These are phyloP conservation scores for Pipa parva DNA, from an alignment of 2,113 vertebrate genomes.

Conservation along the genomic window DNA sequence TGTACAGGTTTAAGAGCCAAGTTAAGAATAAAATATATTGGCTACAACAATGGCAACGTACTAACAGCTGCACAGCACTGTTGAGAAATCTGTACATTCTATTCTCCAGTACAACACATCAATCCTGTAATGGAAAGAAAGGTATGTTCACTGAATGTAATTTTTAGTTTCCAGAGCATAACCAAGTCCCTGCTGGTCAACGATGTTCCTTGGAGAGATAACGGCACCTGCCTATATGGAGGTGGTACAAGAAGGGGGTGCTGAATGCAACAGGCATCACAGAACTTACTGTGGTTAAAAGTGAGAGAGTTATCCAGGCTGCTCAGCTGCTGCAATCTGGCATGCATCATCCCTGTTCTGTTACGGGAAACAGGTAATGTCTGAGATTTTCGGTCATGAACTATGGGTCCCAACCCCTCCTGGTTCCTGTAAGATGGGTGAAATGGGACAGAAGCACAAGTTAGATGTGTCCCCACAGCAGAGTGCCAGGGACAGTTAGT, in stretches of 20 bases:
- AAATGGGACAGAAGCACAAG: slow-evolving; percentile 82
- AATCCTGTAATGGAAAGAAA: slow-evolving; percentile 30
- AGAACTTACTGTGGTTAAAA: slow-evolving; percentile 98
- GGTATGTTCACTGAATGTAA: neutral
- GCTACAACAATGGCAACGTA: neutral
- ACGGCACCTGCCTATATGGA: slow-evolving; percentile 57
- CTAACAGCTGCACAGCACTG: slow-evolving; percentile 2
- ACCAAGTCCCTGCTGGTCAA: slow-evolving; percentile 39
- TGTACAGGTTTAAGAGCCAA: too few species aligned
- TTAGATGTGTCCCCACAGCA: slow-evolving; percentile 71
- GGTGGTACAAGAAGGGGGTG: slow-evolving; percentile 56
- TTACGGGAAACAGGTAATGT: slow-evolving; percentile 99
- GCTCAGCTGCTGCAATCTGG: slow-evolving; percentile 98
- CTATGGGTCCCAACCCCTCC: slow-evolving; percentile 93
- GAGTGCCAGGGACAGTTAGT: slow-evolving; percentile 70
- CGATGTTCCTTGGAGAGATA: slow-evolving; percentile 54
- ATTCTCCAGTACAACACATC: slow-evolving; percentile 45
- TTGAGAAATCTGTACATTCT: slow-evolving; percentile 52
- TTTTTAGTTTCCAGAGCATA: slow-evolving; percentile 12
- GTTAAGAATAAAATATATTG: too few species aligned
- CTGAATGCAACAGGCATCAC: slow-evolving; percentile 55
- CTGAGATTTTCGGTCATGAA: slow-evolving; percentile 98
- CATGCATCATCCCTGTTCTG: slow-evolving; percentile 98
- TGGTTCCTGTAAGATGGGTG: slow-evolving; percentile 92
- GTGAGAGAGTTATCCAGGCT: slow-evolving; percentile 99